Base-by-base conservation (phyloP, 37 sponge, comb jelly and placozoan genomes). In the Aplysina aerophoba region DNA sequence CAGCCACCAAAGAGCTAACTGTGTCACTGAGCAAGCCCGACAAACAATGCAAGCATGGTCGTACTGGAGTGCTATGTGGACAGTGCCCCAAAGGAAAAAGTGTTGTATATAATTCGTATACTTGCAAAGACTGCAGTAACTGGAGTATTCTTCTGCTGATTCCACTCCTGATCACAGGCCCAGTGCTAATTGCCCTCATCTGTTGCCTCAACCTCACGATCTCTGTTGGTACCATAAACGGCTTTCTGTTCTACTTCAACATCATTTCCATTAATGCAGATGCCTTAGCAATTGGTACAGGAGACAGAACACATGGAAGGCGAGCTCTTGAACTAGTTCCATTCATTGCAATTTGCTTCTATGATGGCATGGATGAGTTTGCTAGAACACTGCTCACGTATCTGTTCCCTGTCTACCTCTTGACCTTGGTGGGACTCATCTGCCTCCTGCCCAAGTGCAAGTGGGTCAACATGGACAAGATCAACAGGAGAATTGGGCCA, bases 21-120 rank as follows among this genome's bases (percentile, higher is more conserved):
- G 62, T 87, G 19, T 65, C 22, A 21, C 50, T 80, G n/a, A 55
- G 27, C 33, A 59, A 83, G 25, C 50, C 83, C 38, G 79, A 77
- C 57, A 56, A 30, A 66, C 89, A 89, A 37, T 89, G 89, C 77
- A 33, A 5, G 8, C 37, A 85, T 39, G 53, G 61, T 35, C 68
- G 79, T 1, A 34, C 82, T 28, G 89, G 89, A 38, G 33, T 89
- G 22, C 82, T 89, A 20, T 89, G 89, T 85, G 85, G 89, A 15
- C 38, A 44, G 16, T 89, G 89, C 67, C 71, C 33, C 22, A 24
- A 19, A 13, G 74, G 79, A 67, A 55, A 41, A 38, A 85, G 89
- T 38, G 55, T 59, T 25, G 74, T 71, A 12, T 5, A 81, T 33
- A 74, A 85, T 5, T 85, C 85, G 15, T 38, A 36, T 33, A 15